Evolutionary conservation across 2,888 invertebrate genomes (phyloP), one percentile per base, ranked within the genome.

Genomic region (Phalera bucephala): DNA sequence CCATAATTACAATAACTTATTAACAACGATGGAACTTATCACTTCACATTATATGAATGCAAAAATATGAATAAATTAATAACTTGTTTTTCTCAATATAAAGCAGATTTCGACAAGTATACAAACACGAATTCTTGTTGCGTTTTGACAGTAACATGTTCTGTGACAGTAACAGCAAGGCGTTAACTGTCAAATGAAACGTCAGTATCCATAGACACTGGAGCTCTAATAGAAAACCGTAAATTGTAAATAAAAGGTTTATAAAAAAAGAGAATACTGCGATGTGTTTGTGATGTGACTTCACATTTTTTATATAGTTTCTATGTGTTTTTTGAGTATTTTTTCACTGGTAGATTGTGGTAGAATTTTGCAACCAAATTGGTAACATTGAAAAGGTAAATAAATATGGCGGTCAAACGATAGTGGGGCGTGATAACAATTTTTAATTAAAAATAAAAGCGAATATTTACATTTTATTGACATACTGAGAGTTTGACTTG

Each of bases 381-480:
- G 61, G 70, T 58, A 67, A 69, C 63, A 65, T 58, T 62, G 31
- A 36, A 12, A 62, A 74, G 53, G 23, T 23, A 23, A 23, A 88
- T 86, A 86, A 88, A 86, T 86, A 87, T 88, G 87, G 85, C 87
- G 72, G 60, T 52, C 15, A 47, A 54, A 43, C 51, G 45, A 30
- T 58, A 36, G 44, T 52, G 48, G 68, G 75, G 69, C 65, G 72
- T 72, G 66, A 62, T 32, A 51, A 17, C 17, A 17, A 17, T 17
- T 17, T 17, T 17, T n/a, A n/a, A n/a, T n/a, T n/a, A n/a, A n/a
- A n/a, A n/a, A n/a, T n/a, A n/a, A n/a, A n/a, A 17, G 17, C 5
- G 17, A 3, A 17, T 3, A 17, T n/a, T 7, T 25, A n/a, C 20
- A 19, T 31, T 34, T 28, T 28, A 40, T 31, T 52, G 33, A 40